Evolutionary conservation across 1,140 invertebrate genomes (phyloP).

Genomic region (Penaeus chinensis): DNA sequence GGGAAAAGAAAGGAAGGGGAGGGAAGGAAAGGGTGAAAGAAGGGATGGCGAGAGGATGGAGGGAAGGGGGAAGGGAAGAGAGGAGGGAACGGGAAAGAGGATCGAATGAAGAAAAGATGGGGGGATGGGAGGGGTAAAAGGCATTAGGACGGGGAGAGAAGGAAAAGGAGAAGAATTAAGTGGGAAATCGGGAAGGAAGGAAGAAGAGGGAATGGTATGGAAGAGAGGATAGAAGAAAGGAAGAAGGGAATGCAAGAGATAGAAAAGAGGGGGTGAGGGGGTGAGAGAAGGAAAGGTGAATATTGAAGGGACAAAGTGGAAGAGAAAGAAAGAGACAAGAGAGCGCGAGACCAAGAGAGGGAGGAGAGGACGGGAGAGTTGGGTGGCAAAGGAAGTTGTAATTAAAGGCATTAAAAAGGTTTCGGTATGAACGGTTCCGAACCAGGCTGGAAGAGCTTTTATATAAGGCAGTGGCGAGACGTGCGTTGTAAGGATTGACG

Average conservation of each 20-base stretch:
- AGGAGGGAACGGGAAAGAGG: not conserved
- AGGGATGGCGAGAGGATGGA: not conserved
- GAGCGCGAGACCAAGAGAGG: conserved; percentile 23
- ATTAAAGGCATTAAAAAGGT: conserved; percentile 3
- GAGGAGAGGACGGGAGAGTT: not conserved
- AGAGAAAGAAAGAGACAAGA: conserved; percentile 5
- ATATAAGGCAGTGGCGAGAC: too few species aligned
- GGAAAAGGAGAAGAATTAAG: not conserved
- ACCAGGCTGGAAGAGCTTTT: not conserved
- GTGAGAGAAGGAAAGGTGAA: conserved; percentile 12
- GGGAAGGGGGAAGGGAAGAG: not conserved
- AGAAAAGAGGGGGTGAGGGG: not conserved
- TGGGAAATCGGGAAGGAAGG: not conserved
- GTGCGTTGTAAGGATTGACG: too few species aligned
- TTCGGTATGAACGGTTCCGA: not conserved
- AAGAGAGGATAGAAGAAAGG: not conserved
- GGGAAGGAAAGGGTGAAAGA: conserved; percentile 3
- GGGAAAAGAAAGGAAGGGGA: not conserved
- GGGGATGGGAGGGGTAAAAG: not conserved
- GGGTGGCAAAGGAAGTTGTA: conserved; percentile 2
- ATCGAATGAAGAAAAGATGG: not conserved
- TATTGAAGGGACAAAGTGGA: not conserved
- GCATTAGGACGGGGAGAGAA: not conserved
- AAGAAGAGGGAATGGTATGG: not conserved
- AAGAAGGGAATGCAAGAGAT: not conserved